These are phyloP conservation scores for Colossoma macropomum DNA, from an alignment of 2,113 vertebrate species.

Conservation along the genomic window DNA sequence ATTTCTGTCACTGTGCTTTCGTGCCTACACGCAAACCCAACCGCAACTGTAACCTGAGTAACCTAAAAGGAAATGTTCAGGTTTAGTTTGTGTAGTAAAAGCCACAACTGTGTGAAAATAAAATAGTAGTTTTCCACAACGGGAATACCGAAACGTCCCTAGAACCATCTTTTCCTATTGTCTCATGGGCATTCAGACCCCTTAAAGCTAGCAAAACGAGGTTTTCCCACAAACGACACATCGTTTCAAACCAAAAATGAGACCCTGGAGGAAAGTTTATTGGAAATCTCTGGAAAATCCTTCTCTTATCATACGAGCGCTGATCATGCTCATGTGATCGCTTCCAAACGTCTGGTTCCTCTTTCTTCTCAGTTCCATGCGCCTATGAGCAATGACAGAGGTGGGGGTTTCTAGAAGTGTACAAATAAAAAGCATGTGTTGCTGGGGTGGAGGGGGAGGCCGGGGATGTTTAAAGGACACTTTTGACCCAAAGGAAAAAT, in stretches of 20 bases:
- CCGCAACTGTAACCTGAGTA: too few relatives aligned
- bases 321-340: background rate
- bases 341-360: background rate
- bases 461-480: constrained; percentile 9
- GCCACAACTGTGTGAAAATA: too few relatives aligned
- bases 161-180: background rate
- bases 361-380: constrained; percentile 10
- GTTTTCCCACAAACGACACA: too few relatives aligned
- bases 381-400: background rate
- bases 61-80: too few relatives aligned
- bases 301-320: background rate
- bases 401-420: background rate
- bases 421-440: constrained; percentile 42
- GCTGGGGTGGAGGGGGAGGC: background rate
- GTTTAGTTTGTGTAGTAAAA: too few relatives aligned
- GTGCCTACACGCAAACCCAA: too few relatives aligned
- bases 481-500: constrained; percentile 8
- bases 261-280: too few relatives aligned
- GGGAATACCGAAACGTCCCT: too few relatives aligned
- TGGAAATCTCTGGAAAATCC: background rate
- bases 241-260: too few relatives aligned
- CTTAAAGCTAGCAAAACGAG: too few relatives aligned
- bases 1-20: too few relatives aligned
- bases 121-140: too few relatives aligned
- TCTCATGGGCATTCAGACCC: background rate